Base-by-base conservation (phyloP, 2,797 vertebrate genomes). In the Tokudaia tokunoshimensis region DNA sequence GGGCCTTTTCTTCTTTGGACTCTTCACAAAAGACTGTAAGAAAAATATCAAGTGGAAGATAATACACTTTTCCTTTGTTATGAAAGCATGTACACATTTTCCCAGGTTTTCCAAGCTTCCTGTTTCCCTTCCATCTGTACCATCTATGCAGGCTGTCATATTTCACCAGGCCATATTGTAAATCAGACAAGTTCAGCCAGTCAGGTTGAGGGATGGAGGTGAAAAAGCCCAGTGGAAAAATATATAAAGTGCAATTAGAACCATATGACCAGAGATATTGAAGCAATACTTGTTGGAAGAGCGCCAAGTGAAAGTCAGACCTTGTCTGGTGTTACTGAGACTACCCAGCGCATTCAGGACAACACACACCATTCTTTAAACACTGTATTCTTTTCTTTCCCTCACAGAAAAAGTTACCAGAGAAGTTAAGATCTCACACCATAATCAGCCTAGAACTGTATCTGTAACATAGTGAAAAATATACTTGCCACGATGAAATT, bases 181-280 rank as follows among this genome's bases (percentile, higher is more conserved):
- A 96, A 97, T 97, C 96, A 98, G 97, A 90, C 83, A 84, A 92
- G 63, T 92, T 95, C 94, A 6, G 17, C 70, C 94, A 57, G 24
- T 34, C 14, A 19, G 79, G 74, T 87, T 95, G 92, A 97, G 97
- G 92, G 82, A 83, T 14, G 47, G 94, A 96, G 81, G 84, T 92
- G 82, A 93, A 97, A 87, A 96, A 91, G 92, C 87, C 3, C 91
- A 97, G 70, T 67, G 82, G 2, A 98, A 98, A 98, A 98, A 96
- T 93, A 97, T 91, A 94, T 95, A 98, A 98, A 97, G 0, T 0
- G 92, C 97, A 98, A 98, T 98, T 96, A 98, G 98, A 98, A 98
- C 96, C 97, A 98, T 97, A 96, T 22, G 59, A 98, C 88, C 93
- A 4, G 0, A 97, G 89, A 96, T 92, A 98, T 63, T 83, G 96